Evolutionary conservation across 2,888 invertebrate species (phyloP).

Genomic region (Conomelus anceps): DNA sequence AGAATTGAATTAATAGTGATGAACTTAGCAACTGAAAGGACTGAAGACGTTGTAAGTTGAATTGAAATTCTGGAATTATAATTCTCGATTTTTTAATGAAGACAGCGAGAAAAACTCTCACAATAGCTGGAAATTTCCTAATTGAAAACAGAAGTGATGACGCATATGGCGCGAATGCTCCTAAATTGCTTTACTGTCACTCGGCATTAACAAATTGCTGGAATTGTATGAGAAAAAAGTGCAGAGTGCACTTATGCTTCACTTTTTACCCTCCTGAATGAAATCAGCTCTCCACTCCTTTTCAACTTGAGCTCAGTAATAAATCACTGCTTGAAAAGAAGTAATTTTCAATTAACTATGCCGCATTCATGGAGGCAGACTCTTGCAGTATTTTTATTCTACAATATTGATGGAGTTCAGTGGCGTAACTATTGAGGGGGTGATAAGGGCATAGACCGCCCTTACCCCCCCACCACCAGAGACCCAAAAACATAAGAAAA

Average conservation of each 20-base stretch:
- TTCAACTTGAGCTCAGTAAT: not conserved
- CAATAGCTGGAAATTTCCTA: not conserved
- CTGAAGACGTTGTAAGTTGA: not conserved
- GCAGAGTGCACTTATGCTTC: not conserved
- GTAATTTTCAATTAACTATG: not conserved
- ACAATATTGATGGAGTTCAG: not conserved
- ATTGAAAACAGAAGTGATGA: not conserved
- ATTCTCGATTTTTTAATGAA: not conserved
- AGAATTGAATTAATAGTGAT: not conserved
- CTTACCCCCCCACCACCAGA: too few relatives aligned
- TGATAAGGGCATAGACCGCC: too few relatives aligned
- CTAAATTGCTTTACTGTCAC: not conserved
- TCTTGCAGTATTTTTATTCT: not conserved
- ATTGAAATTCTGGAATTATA: too few relatives aligned
- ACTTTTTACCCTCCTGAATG: not conserved
- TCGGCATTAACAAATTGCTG: not conserved
- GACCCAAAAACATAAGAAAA: too few relatives aligned
- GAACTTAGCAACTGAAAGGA: not conserved
- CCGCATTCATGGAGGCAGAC: not conserved
- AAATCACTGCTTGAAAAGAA: not conserved
- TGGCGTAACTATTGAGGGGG: not conserved
- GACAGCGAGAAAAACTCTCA: not conserved
- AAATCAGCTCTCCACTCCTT: not conserved
- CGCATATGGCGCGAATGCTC: not conserved
- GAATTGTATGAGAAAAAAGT: not conserved